Evolutionary conservation across 2,888 invertebrate genomes (phyloP).

Genomic region (Chalcosyrphus nemorum): DNA sequence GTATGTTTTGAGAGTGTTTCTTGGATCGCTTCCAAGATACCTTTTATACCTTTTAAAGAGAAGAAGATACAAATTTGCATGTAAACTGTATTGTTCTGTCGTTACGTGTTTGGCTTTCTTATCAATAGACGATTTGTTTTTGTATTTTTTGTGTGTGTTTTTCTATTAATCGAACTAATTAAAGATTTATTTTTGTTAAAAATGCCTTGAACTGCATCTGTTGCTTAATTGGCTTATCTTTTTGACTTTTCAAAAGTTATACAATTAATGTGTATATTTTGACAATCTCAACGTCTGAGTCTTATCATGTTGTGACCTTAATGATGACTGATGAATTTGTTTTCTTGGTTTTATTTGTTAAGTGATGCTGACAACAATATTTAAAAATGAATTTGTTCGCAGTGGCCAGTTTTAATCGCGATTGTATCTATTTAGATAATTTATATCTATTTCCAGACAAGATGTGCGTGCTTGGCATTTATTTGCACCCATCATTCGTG

Average conservation of each 20-base stretch:
- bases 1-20: not conserved
- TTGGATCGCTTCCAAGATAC: not conserved
- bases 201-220: constrained; percentile 18
- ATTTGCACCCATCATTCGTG: too few species aligned
- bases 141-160: too few species aligned
- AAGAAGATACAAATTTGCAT: constrained; percentile 13
- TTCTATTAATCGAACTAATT: not conserved
- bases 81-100: not conserved
- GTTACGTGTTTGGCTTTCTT: not conserved
- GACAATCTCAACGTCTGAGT: not conserved
- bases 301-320: constrained; percentile 5
- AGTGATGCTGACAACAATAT: not conserved
- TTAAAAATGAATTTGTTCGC: not conserved
- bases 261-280: not conserved
- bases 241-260: not conserved
- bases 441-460: too few species aligned
- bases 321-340: not conserved
- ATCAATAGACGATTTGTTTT: not conserved
- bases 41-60: not conserved
- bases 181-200: not conserved
- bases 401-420: too few species aligned
- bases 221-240: constrained; percentile 6
- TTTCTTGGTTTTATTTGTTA: not conserved
- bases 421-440: too few species aligned
- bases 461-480: too few species aligned